phyloP scores from a whole-genome alignment of 2,888 invertebrate genomes.

The Trichogramma evanescens region DNA sequence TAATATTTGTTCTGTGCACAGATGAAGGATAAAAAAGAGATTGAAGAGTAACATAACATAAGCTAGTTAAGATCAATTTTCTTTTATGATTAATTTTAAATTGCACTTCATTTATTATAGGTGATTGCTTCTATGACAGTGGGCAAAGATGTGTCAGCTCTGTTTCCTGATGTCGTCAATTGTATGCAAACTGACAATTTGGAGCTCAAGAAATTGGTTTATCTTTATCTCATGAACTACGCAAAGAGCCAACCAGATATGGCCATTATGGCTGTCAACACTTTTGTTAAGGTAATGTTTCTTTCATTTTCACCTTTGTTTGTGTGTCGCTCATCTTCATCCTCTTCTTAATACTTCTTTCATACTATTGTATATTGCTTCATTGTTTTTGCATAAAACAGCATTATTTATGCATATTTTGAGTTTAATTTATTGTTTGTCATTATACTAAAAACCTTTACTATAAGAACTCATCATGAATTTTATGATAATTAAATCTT shows the following conservation, averaged over 20 bases:
- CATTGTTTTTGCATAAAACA: no score
- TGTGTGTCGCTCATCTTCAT: neutral
- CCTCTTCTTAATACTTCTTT: no score
- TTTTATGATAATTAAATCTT: no score
- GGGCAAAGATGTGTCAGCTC: slow-evolving; percentile 96
- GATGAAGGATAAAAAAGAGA: neutral
- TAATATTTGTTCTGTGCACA: neutral
- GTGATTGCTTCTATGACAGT: slow-evolving; percentile 99
- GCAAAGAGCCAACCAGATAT: slow-evolving; percentile 99
- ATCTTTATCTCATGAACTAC: slow-evolving; percentile 98
- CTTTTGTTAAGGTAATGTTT: slow-evolving; percentile 88
- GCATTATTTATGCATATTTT: no score
- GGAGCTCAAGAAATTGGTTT: slow-evolving; percentile 96
- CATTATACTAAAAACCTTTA: no score
- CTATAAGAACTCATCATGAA: no score
- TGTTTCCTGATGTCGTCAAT: slow-evolving; percentile 99
- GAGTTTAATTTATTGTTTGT: no score
- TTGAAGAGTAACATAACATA: neutral
- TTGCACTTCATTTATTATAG: slow-evolving; percentile 46
- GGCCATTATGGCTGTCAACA: slow-evolving; percentile 99
- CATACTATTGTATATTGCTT: no score
- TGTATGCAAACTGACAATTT: slow-evolving; percentile 99
- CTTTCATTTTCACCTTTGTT: slow-evolving; percentile 22
- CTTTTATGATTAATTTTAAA: neutral
- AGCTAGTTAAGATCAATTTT: neutral